A percentile compares a stretch with the other conserved stretches of the same genome.
Evolutionary conservation across 2,113 vertebrate species (phyloP).

Genomic region (Pangasianodon gigas): DNA sequence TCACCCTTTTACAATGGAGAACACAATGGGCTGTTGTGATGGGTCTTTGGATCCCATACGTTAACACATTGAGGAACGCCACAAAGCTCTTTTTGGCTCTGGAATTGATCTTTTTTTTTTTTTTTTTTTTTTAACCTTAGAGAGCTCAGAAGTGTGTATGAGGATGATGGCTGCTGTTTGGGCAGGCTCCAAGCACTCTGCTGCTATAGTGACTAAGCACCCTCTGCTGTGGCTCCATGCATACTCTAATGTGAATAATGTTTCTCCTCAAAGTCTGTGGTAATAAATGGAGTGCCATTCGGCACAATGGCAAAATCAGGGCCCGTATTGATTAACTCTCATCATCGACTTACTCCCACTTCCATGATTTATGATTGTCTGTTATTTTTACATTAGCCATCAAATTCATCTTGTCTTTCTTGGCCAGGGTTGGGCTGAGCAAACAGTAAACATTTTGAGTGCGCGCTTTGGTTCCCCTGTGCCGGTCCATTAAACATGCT

Average conservation of each 20-base stretch:
- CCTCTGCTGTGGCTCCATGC: slow-evolving; percentile 57
- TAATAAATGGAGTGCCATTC: slow-evolving; percentile 95
- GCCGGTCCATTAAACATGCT: slow-evolving; percentile 52
- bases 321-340: slow-evolving; percentile 95
- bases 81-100: slow-evolving; percentile 16
- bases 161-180: slow-evolving; percentile 49
- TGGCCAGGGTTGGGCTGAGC: slow-evolving; percentile 74
- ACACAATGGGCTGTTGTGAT: slow-evolving; percentile 33
- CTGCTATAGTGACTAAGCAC: slow-evolving; percentile 54
- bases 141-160: slow-evolving; percentile 37
- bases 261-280: slow-evolving; percentile 77
- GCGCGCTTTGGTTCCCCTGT: slow-evolving; percentile 17
- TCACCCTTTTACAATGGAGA: not conserved
- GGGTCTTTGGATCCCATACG: slow-evolving; percentile 13
- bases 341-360: slow-evolving; percentile 85
- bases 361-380: slow-evolving; percentile 91
- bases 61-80: slow-evolving; percentile 6
- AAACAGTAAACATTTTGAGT: slow-evolving; percentile 81
- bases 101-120: slow-evolving; percentile 32
- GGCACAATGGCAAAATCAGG: slow-evolving; percentile 90
- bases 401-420: slow-evolving; percentile 91
- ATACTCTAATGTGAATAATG: slow-evolving; percentile 82
- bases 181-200: slow-evolving; percentile 39
- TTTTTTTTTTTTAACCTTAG: slow-evolving; percentile 5
- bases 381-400: slow-evolving; percentile 95